phyloP scores from a whole-genome alignment of 2,113 vertebrate genomes.

The Zapornia atra region DNA sequence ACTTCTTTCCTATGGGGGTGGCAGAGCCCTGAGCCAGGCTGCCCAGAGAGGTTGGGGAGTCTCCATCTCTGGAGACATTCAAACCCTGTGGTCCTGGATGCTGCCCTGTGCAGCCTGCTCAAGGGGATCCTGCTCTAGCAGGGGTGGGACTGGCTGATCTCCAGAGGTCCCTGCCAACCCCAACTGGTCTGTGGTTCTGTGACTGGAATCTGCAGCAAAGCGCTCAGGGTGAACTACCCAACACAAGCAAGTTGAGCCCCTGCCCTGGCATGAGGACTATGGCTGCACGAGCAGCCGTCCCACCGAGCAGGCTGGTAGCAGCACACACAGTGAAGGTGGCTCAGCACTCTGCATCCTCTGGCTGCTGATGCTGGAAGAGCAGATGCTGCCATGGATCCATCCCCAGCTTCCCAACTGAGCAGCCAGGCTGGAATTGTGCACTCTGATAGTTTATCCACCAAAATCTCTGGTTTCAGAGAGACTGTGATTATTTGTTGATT shows the following conservation, averaged over 20 bases:
- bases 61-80: no score
- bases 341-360: neutral
- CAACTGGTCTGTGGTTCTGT: no score
- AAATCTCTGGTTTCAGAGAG: neutral
- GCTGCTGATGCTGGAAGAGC: neutral
- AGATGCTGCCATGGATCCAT: neutral
- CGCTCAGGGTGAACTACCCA: rapidly evolving
- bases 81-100: no score
- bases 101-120: no score
- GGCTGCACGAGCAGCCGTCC: neutral
- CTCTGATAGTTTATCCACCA: neutral
- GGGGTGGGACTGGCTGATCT: no score
- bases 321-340: neutral
- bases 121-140: no score
- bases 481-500: neutral
- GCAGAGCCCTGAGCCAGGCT: no score
- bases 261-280: rapidly evolving
- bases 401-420: neutral
- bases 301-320: rapidly evolving
- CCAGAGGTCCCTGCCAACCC: no score
- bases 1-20: no score
- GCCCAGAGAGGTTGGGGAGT: no score
- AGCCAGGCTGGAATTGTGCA: neutral
- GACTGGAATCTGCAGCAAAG: rapidly evolving
- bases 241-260: rapidly evolving